Percentiles rank a stretch among this genome's conserved stretches.
Evolutionary conservation across 2,113 vertebrate genomes (phyloP).

Genomic region (Microtus montanus): DNA sequence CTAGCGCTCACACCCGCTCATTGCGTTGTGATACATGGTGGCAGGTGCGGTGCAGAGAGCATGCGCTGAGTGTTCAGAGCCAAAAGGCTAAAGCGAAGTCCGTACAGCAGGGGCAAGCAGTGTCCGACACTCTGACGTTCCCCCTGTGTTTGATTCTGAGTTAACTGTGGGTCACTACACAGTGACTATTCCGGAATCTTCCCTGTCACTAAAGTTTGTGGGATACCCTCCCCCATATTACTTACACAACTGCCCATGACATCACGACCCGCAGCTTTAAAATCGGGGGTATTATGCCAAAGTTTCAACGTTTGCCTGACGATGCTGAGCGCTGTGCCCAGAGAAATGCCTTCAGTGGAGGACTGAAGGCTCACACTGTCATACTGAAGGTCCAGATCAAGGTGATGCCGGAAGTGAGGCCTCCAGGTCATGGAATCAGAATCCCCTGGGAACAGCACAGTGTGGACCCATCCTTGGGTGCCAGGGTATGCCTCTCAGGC

Average conservation of each 20-base stretch:
- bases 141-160: not conserved
- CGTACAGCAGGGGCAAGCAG: not conserved
- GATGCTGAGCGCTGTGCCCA: not conserved
- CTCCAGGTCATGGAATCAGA: not conserved
- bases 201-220: not conserved
- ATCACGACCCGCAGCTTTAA: not conserved
- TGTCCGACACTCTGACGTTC: not conserved
- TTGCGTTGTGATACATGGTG: not conserved
- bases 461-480: not conserved
- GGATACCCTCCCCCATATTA: not conserved
- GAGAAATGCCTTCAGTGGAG: not conserved
- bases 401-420: fast-evolving
- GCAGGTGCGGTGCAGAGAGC: not conserved
- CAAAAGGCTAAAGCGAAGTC: not conserved
- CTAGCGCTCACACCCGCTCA: too few species aligned
- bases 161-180: not conserved
- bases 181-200: not conserved
- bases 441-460: too few species aligned
- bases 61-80: not conserved
- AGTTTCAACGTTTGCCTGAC: not conserved
- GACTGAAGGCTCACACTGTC: not conserved
- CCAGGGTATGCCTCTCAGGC: not conserved
- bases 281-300: not conserved
- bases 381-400: fast-evolving
- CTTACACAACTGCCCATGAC: not conserved